Base-by-base conservation (phyloP, 1,140 invertebrate species). In the Eupristina koningsbergeri region DNA sequence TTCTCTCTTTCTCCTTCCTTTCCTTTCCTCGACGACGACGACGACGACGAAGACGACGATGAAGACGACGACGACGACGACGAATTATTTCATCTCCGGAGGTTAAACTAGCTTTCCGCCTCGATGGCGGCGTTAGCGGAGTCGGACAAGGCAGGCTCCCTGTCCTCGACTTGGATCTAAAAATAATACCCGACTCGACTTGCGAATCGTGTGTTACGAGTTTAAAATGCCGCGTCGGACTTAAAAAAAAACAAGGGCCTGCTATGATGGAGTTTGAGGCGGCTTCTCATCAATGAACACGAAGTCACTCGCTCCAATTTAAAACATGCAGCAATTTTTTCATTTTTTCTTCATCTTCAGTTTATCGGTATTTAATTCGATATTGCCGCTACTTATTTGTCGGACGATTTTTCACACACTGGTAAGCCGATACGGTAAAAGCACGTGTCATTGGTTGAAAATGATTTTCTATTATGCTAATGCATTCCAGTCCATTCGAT, bases 71-170 rank as follows among this genome's bases (percentile, higher is more conserved):
- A n/a, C n/a, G 29, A 17, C 39, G 22, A 41, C 67, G 36, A 71
- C 36, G 67, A 71, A 71, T 71, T 71, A 67, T 71, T 71, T 71
- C 67, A 71, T 71, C 67, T 71, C 34, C 39, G 67, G 67, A 71
- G 22, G 19, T n/a, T n/a, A 71, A 67, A 67, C 13, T 22, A 8
- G 31, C 1, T 6, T 2, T 15, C 6, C 22, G 36, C 36, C n/a
- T n/a, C n/a, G n/a, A n/a, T n/a, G n/a, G n/a, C n/a, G n/a, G n/a
- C n/a, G n/a, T n/a, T n/a, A n/a, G n/a, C n/a, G n/a, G n/a, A n/a
- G n/a, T n/a, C 3, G 53, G 9, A 22, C 22, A 6, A 22, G 22
- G 22, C 26, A 3, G 53, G 22, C 53, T 58, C 53, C 22, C 53
- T 58, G 53, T 58, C 53, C 53, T 58, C 53, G 53, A 22, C 53